Base-by-base conservation (phyloP, 2,797 vertebrate genomes). In the Anableps anableps region DNA sequence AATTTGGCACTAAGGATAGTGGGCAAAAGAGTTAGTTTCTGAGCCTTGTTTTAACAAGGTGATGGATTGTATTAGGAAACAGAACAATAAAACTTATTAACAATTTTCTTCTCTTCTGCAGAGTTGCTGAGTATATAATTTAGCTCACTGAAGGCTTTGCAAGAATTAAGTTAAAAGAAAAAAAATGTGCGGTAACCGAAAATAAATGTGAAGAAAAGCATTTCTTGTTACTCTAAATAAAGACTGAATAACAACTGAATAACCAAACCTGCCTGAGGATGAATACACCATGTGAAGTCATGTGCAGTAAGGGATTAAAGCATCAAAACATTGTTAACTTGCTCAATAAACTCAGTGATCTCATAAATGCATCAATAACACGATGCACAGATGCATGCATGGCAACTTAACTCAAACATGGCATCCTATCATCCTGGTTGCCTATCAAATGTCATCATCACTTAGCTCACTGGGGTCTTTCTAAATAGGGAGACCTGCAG, bases 401-500 rank as follows among this genome's bases (percentile, higher is more conserved):
- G 41, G 71, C 41, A 66, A 77, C 26, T 38, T 7, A 17, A 74
- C 75, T 48, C 1, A 60, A 47, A 66, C 2, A 74, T 11, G 0
- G 31, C 26, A 74, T 76, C 26, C 73, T 8, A 74, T 79, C 41
- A 71, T 77, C 29, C 21, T 31, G 43, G 19, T 74, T 77, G 8
- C 17, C 29, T 1, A 43, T 53, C 43, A 72, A 85, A 72, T 62
- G 48, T 76, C 0, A 3, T 51, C 41, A 36, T 72, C 17, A 74
- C 48, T 7, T 4, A 50, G 50, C 58, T 68, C n/a, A 36, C 45
- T 77, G 6, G 1, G 73, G 48, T 74, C 9, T 19, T 19, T 21
- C 74, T 14, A 70, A 75, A 83, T 48, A 0, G 70, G 17, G 31
- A 68, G 58, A 71, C 34, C 74, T 81, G 38, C 68, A 86, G 68